phyloP scores from a whole-genome alignment of 2,797 vertebrate genomes.

The Parauchenoglanis punctatus region DNA sequence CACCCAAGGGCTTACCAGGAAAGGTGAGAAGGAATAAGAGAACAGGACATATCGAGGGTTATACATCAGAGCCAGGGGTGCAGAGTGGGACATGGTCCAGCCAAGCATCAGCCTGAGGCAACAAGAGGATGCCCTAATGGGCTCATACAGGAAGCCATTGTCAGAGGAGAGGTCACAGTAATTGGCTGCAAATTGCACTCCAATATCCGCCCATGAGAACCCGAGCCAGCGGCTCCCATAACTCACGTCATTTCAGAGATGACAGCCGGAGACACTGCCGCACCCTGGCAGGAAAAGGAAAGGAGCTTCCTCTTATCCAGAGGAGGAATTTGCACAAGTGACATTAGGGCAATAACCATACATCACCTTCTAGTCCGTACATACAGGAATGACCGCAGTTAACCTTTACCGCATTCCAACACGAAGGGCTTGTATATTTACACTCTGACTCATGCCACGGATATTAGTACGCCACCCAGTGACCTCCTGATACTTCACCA shows the following conservation, averaged over 20 bases:
- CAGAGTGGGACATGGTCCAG: constrained; percentile 49
- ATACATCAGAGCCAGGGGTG: constrained; percentile 33
- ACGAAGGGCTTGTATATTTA: constrained; percentile 32
- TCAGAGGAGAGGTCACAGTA: constrained; percentile 80
- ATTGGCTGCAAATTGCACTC: constrained; percentile 60
- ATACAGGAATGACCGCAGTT: constrained; percentile 51
- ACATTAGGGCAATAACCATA: constrained; percentile 42
- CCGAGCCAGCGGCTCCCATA: constrained; percentile 43
- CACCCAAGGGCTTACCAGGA: constrained; percentile 35
- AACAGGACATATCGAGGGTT: constrained; percentile 26
- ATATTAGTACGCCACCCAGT: constrained; percentile 30
- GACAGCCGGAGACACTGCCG: constrained; percentile 41
- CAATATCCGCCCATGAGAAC: constrained; percentile 53
- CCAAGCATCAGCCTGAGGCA: constrained; percentile 66
- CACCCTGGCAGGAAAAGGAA: constrained; percentile 36
- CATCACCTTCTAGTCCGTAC: constrained; percentile 43
- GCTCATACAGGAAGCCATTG: constrained; percentile 84
- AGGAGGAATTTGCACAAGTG: constrained; percentile 29
- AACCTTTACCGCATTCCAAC: constrained; percentile 46
- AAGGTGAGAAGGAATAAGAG: constrained; percentile 35
- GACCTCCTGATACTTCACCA: constrained; percentile 36
- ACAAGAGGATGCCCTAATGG: constrained; percentile 84
- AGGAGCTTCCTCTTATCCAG: constrained; percentile 43
- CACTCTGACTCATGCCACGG: constrained; percentile 30
- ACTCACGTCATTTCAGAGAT: constrained; percentile 53